phyloP scores from a whole-genome alignment of 1,140 invertebrate species.

The Papilio glaucus region DNA sequence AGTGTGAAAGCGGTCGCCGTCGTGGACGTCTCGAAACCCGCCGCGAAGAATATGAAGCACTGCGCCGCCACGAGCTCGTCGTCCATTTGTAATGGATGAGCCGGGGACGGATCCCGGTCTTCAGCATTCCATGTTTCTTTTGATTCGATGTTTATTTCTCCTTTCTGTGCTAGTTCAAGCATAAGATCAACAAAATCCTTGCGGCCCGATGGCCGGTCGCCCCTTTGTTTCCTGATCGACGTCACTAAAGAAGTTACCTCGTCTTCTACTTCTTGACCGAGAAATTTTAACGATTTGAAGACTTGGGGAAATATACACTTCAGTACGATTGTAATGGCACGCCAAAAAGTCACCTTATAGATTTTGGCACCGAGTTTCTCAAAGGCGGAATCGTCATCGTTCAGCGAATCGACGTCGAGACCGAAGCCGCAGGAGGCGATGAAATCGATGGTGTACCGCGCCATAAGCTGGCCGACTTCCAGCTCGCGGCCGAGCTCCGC shows the following conservation, averaged over 20 bases:
- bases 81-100: slow-evolving; percentile 53
- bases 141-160: too few relatives aligned
- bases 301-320: slow-evolving; percentile 56
- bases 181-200: slow-evolving; percentile 84
- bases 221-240: too few relatives aligned
- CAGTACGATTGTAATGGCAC: too few relatives aligned
- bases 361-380: slow-evolving; percentile 64
- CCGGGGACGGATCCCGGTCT: slow-evolving; percentile 55
- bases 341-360: slow-evolving; percentile 40
- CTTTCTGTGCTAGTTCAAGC: slow-evolving; percentile 83
- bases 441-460: slow-evolving; percentile 79
- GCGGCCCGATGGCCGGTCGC: slow-evolving; percentile 51
- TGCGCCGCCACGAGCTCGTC: slow-evolving; percentile 78
- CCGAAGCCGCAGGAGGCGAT: slow-evolving; percentile 80
- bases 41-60: slow-evolving; percentile 84
- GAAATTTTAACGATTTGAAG: slow-evolving; percentile 51
- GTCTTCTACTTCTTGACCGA: too few relatives aligned
- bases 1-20: slow-evolving; percentile 81
- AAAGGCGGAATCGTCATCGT: slow-evolving; percentile 67
- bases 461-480: slow-evolving; percentile 76
- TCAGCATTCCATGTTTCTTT: slow-evolving; percentile 64
- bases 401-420: slow-evolving; percentile 65
- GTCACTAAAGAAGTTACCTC: too few relatives aligned
- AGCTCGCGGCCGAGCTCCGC: slow-evolving; percentile 46
- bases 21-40: slow-evolving; percentile 85